Base-by-base conservation (phyloP, 2,888 invertebrate species). In the Bombylius major region DNA sequence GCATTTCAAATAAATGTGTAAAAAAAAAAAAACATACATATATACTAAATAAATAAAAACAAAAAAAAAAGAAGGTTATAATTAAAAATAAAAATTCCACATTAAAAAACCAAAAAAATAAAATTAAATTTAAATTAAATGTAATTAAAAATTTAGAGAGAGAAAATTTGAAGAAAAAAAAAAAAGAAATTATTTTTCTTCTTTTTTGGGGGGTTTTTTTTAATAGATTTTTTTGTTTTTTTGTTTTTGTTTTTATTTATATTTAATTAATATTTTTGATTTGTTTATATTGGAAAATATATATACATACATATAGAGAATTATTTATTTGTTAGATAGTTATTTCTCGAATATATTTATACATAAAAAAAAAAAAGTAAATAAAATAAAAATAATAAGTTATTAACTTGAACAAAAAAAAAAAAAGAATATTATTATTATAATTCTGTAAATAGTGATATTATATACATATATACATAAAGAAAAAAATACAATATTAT, bases 1-100 rank as follows among this genome's bases (percentile, higher is more conserved):
- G 82, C 87, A 63, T 87, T 87, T 76, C 87, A 87, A 75, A 87
- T 87, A 66, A 87, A 87, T 75, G 87, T 87, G 65, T 87, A 81
- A 62, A 51, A 54, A 47, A 45, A 45, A 34, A 51, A 44, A 46
- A 52, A 49, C 46, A 46, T 49, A 58, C 6, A 53, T 50, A 34
- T 53, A 51, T 39, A 31, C 14, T 44, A 55, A 50, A 48, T 51
- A 54, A 51, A 42, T 42, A 54, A 8, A 57, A n/a, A n/a, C n/a
- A n/a, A n/a, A 55, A 47, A 48, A 52, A 55, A 54, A 47, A 23
- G 53, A 54, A 48, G 49, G 9, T 8, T 36, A 49, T 12, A 53
- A 14, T 54, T 54, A 54, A 32, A 36, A 51, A 53, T 47, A 47
- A 47, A 34, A 50, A 34, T 14, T 39, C 12, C 32, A 23, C 48